Base-by-base conservation (phyloP, 2,888 invertebrate genomes). In the Allacma fusca region DNA sequence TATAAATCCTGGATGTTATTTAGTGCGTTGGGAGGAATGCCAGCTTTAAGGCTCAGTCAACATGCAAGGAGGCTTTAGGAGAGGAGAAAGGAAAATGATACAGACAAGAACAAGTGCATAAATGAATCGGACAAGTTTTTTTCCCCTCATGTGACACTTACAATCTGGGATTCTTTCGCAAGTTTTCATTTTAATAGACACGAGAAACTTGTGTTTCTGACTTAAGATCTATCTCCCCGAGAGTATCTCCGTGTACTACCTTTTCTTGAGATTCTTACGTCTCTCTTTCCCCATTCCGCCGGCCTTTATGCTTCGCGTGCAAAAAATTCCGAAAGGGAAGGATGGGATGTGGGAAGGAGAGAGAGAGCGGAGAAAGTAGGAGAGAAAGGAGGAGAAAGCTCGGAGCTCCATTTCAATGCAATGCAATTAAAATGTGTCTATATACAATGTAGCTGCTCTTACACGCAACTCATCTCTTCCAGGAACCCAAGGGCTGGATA, bases 221-320 rank as follows among this genome's bases (percentile, higher is more conserved):
- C 50, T 50, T 5, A 50, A 50, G 50, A 50, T 50, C 4, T 34
- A 34, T 34, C 34, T 34, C 9, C 9, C 9, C 34, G n/a, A n/a
- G n/a, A n/a, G n/a, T n/a, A n/a, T n/a, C 34, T 9, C 9, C 34
- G 34, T 34, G 5, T 34, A 7, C 34, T 34, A 7, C 34, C 9
- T 34, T 9, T 34, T 34, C 34, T 9, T 34, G 9, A 34, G 9
- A 34, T 9, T n/a, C n/a, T n/a, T n/a, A n/a, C n/a, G n/a, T n/a
- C 34, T 7, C 9, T 9, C 34, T 34, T 34, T 34, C 9, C 34
- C 34, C 9, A 34, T 34, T 7, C 9, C 9, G 34, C 5, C 34
- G n/a, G n/a, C n/a, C n/a, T n/a, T 34, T 34, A 7, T 34, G 34
- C 34, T 34, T 34, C 65, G 65, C 44, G 75, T 75, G 67, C 28